Conservation (phyloP, 2,888 invertebrate species). For the Ormyrus labotus region DNA sequence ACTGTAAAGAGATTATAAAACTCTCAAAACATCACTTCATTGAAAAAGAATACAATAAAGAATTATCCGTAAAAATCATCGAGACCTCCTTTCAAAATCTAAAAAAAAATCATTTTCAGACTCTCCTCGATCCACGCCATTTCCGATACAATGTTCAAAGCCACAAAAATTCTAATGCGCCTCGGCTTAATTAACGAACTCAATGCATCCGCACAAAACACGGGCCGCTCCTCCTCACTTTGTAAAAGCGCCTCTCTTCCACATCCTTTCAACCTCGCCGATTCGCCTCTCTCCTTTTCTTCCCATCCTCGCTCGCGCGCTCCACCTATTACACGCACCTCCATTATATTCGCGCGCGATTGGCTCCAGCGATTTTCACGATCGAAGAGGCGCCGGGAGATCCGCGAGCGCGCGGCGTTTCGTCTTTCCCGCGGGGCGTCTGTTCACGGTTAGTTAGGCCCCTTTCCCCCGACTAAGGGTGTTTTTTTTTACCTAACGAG, state of each 20-base stretch:
- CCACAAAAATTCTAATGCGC: too few relatives aligned
- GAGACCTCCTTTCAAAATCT: too few relatives aligned
- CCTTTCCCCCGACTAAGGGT: not conserved
- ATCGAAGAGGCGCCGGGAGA: not conserved
- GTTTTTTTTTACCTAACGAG: not conserved
- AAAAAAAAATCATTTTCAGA: too few relatives aligned
- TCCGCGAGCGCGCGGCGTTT: constrained; percentile 15
- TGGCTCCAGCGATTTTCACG: constrained; percentile 11
- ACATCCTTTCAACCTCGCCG: not conserved
- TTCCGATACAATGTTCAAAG: too few relatives aligned
- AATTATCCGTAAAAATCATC: too few relatives aligned
- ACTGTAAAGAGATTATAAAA: too few relatives aligned
- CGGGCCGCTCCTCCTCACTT: not conserved
- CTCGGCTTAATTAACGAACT: too few relatives aligned
- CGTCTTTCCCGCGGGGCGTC: constrained; percentile 27
- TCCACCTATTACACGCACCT: not conserved
- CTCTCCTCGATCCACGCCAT: too few relatives aligned
- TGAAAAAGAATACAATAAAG: too few relatives aligned
- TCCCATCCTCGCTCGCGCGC: not conserved
- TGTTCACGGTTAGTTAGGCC: constrained; percentile 33
- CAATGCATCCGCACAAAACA: too few relatives aligned
- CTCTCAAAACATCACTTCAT: too few relatives aligned
- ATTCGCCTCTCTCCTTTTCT: not conserved
- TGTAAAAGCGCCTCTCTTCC: not conserved
- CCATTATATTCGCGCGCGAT: constrained; percentile 6